Evolutionary conservation across 1,140 invertebrate genomes (phyloP).

Genomic region (Limonius californicus): DNA sequence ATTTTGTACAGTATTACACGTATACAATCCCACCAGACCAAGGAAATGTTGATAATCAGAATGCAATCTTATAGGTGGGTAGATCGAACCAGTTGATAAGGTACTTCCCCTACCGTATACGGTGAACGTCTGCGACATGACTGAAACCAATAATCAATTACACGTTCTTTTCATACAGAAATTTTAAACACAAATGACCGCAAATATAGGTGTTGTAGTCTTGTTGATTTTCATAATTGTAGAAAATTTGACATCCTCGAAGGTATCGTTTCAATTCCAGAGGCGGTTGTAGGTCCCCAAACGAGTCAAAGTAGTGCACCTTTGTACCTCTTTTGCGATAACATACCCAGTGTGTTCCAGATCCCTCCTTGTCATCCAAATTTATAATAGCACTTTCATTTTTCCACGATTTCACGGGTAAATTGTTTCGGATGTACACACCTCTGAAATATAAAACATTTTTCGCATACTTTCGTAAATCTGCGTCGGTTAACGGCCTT

Average conservation of each 20-base stretch:
- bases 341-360: constrained; percentile 7
- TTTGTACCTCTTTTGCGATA: not conserved
- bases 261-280: not conserved
- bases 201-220: constrained; percentile 10
- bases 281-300: constrained; percentile 11
- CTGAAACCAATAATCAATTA: too few relatives aligned
- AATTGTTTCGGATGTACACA: too few relatives aligned
- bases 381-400: constrained; percentile 4
- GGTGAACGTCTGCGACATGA: constrained; percentile 19
- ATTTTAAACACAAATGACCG: constrained; percentile 19
- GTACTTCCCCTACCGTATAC: constrained; percentile 1
- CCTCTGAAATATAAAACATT: too few relatives aligned
- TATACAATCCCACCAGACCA: constrained; percentile 39
- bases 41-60: constrained; percentile 32
- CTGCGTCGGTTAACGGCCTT: too few relatives aligned
- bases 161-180: constrained; percentile 10
- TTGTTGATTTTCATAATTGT: constrained; percentile 15
- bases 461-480: too few relatives aligned
- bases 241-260: constrained; percentile 2
- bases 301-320: constrained; percentile 8
- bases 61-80: constrained; percentile 18
- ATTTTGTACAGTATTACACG: constrained; percentile 45
- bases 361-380: not conserved
- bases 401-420: too few relatives aligned
- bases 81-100: not conserved